Base-by-base conservation (phyloP, 1,140 invertebrate genomes). In the Zelostemma sp. region DNA sequence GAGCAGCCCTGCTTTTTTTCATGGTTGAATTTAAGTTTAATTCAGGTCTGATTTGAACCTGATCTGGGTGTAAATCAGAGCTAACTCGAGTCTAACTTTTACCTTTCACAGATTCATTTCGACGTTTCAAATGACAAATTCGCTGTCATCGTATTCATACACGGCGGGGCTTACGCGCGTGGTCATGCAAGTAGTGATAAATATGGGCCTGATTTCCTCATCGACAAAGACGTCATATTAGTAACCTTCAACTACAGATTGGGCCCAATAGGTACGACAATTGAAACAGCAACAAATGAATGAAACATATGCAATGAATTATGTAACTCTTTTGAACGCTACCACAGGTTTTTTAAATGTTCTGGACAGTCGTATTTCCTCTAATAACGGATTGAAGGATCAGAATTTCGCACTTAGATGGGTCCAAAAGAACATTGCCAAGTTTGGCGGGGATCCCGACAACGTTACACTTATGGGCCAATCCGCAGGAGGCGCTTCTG, bases 221-320 rank as follows among this genome's bases (percentile, higher is more conserved):
- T 89, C 21, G 75, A 85, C 17, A 83, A 91, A 74, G 87, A 88
- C 50, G 80, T 92, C 1, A 79, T 93, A 6, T 58, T 92, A 1
- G 89, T 93, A 0, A 89, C 89, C 1, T 79, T 93, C 0, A 92
- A 92, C 73, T 93, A 93, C 78, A 86, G 92, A 48, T 74, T 92
- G 1, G 18, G 43, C 8, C 1, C 17, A 9, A 1, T 18, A 11
- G 43, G 43, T 46, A 46, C 21, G 12, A 6, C 8, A 49, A 25
- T 21, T 28, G n/a, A n/a, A n/a, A n/a, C n/a, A n/a, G n/a, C n/a
- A n/a, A n/a, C n/a, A n/a, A n/a, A n/a, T n/a, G n/a, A n/a, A n/a
- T n/a, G n/a, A n/a, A n/a, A n/a, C n/a, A n/a, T n/a, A n/a, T n/a
- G n/a, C n/a, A n/a, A n/a, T n/a, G n/a, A n/a, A n/a, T n/a, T n/a